phyloP scores from a whole-genome alignment of 2,888 invertebrate species.

The Patella caerulea region DNA sequence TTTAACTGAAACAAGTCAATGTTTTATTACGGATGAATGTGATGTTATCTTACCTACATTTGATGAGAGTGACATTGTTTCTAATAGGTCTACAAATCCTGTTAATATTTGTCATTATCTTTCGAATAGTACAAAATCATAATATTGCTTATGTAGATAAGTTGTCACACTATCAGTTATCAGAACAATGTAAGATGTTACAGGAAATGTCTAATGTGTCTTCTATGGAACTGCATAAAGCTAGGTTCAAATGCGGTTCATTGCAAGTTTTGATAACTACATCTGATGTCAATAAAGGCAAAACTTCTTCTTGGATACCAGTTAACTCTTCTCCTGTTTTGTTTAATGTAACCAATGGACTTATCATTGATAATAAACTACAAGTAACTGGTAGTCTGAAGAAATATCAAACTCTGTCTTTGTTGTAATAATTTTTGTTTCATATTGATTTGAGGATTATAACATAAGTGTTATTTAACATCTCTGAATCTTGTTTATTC shows the following conservation, averaged over 20 bases:
- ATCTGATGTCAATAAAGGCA: background rate
- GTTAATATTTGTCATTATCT: background rate
- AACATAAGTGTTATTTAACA: background rate
- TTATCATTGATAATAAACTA: background rate
- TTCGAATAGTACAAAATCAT: too few species aligned
- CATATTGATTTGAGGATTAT: background rate
- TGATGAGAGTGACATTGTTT: conserved; percentile 2
- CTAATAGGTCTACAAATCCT: background rate
- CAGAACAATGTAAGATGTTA: background rate
- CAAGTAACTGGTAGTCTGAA: background rate
- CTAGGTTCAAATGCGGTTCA: background rate
- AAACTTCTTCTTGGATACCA: background rate
- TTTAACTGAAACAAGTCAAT: background rate
- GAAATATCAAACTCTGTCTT: background rate
- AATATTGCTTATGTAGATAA: too few species aligned
- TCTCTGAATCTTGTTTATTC: too few species aligned
- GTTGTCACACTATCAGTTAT: background rate
- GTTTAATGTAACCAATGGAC: background rate
- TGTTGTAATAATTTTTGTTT: background rate
- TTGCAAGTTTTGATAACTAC: background rate
- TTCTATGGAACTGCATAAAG: background rate
- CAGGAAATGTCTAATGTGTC: background rate
- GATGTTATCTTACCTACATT: background rate
- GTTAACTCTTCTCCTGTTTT: background rate
- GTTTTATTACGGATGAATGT: background rate